Conservation (phyloP, 2,113 vertebrate genomes). For the Anguilla japonica region DNA sequence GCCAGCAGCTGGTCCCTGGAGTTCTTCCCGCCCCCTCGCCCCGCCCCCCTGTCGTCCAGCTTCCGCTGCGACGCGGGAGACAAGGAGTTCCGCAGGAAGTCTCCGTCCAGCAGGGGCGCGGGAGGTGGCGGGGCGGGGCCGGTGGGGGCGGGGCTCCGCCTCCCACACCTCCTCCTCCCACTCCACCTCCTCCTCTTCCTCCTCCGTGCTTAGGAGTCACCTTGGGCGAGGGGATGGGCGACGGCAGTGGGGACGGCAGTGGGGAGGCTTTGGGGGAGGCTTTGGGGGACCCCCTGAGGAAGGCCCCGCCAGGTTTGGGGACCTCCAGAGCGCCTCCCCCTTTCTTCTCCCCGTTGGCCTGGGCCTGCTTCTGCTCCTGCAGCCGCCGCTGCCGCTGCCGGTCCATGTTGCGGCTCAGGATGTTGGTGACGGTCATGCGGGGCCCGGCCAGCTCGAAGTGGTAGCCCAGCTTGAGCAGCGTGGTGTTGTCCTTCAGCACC, state of each 20-base stretch:
- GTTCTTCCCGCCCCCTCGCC: slow-evolving; percentile 79
- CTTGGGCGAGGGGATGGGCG: slow-evolving; percentile 78
- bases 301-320: slow-evolving; percentile 62
- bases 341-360: slow-evolving; percentile 80
- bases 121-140: slow-evolving; percentile 82
- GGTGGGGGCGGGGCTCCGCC: slow-evolving; percentile 51
- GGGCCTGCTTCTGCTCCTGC: slow-evolving; percentile 88
- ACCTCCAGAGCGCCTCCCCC: slow-evolving; percentile 70
- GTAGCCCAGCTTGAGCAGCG: slow-evolving; percentile 92
- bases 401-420: slow-evolving; percentile 98
- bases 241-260: slow-evolving; percentile 69
- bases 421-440: slow-evolving; percentile 92
- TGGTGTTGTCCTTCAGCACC: slow-evolving; percentile 91
- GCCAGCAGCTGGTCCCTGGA: slow-evolving; percentile 91
- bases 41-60: slow-evolving; percentile 70
- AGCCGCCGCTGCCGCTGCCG: slow-evolving; percentile 87
- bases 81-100: slow-evolving; percentile 82
- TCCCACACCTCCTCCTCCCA: not conserved
- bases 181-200: slow-evolving; percentile 27
- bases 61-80: slow-evolving; percentile 84
- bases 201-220: slow-evolving; percentile 70
- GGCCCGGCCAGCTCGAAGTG: slow-evolving; percentile 94
- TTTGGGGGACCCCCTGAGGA: slow-evolving; percentile 65
- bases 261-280: slow-evolving; percentile 78
- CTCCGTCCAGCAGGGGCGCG: slow-evolving; percentile 77